Evolutionary conservation across 2,888 invertebrate species (phyloP).

Genomic region (Teinopalpus imperialis): DNA sequence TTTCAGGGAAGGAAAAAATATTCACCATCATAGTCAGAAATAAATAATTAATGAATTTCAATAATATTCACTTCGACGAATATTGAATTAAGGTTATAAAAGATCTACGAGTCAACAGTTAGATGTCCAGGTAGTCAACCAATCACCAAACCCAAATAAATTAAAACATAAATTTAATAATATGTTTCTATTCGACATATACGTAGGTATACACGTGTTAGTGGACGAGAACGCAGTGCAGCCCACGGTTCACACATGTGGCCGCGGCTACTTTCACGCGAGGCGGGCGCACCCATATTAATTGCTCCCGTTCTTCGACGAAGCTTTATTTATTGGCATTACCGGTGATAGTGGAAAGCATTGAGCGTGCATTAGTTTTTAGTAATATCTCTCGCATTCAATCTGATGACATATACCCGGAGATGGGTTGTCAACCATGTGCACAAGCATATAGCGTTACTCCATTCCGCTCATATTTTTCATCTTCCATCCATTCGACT

Average conservation of each 20-base stretch:
- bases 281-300: slow-evolving; percentile 77
- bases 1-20: too few relatives aligned
- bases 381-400: slow-evolving; percentile 71
- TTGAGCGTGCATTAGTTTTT: slow-evolving; percentile 75
- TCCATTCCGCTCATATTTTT: slow-evolving; percentile 42
- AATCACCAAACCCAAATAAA: too few relatives aligned
- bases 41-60: too few relatives aligned
- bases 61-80: too few relatives aligned
- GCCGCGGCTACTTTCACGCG: slow-evolving; percentile 75
- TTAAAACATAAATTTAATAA: too few relatives aligned
- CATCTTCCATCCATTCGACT: slow-evolving; percentile 33
- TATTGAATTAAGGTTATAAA: too few relatives aligned
- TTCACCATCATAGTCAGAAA: too few relatives aligned
- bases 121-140: too few relatives aligned
- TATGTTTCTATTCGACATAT: too few relatives aligned
- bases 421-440: slow-evolving; percentile 26
- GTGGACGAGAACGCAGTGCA: slow-evolving; percentile 20
- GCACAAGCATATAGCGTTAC: slow-evolving; percentile 3
- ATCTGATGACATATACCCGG: slow-evolving; percentile 71
- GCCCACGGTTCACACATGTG: slow-evolving; percentile 55
- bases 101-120: too few relatives aligned
- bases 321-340: slow-evolving; percentile 79
- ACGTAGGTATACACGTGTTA: slow-evolving; percentile 36
- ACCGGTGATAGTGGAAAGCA: slow-evolving; percentile 77
- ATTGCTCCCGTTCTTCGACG: slow-evolving; percentile 80